Evolutionary conservation across 2,888 invertebrate genomes (phyloP), one percentile per base, ranked within the genome.

Genomic region (Plusia festucae): DNA sequence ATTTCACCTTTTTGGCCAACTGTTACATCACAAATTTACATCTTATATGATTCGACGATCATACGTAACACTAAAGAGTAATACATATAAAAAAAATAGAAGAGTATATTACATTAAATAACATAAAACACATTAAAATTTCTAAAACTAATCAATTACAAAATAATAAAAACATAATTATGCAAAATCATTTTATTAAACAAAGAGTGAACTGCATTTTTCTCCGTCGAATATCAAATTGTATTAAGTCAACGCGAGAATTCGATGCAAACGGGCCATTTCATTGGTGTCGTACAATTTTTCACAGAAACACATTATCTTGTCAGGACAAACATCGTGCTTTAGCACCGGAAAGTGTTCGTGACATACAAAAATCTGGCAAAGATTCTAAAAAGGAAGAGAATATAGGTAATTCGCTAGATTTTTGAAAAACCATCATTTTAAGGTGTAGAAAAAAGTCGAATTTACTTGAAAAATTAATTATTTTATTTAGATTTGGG

Each of bases 241-340:
- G 20, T 9, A 8, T 49, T 11, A 60, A 9, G 40, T 27, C 51
- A 54, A 22, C 16, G 16, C 18, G 34, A 65, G 18, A 54, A 55
- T 70, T 46, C 32, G 58, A 55, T 70, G 71, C 52, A 61, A 61
- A 70, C 61, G 58, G 15, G 15, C 52, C 52, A 55, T 72, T 53
- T 55, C 9, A 60, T 24, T 22, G 9, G 16, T 27, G 65, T 44
- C 27, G 40, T 18, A 58, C 63, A 56, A 75, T 63, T 75, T 74
- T 27, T 68, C 71, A 74, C 75, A 30, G 65, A 49, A 60, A 60
- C 54, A 62, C 15, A 32, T 68, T 75, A 44, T 57, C 40, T 59
- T 49, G 18, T 34, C 27, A 27, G 16, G 22, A 44, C 20, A 62
- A 67, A 70, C 54, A 46, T 64, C 46, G 40, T 24, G 56, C 24